phyloP scores from a whole-genome alignment of 2,888 invertebrate genomes.

The Neocrepidodera transversa region DNA sequence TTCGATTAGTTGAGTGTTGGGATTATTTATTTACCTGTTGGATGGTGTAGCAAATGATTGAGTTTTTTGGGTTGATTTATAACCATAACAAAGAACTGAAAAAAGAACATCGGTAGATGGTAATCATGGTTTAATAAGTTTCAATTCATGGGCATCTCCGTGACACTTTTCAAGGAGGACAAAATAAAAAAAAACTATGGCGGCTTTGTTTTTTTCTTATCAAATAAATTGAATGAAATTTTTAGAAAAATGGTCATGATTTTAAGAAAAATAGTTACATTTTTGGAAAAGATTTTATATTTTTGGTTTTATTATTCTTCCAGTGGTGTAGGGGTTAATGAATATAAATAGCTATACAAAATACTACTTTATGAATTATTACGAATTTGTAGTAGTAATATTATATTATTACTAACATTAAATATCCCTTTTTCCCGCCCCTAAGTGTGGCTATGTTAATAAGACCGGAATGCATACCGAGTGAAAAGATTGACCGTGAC shows the following conservation, averaged over 20 bases:
- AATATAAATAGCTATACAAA: too few species aligned
- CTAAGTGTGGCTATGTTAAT: background rate
- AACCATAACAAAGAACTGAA: conserved; percentile 18
- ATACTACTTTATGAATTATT: too few species aligned
- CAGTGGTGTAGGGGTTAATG: too few species aligned
- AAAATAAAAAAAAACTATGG: too few species aligned
- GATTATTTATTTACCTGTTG: conserved; percentile 31
- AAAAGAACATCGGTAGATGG: conserved; percentile 19
- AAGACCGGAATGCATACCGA: conserved; percentile 20
- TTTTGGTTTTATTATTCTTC: too few species aligned
- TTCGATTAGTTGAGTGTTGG: conserved; percentile 21
- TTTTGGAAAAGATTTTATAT: too few species aligned
- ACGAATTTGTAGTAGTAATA: too few species aligned
- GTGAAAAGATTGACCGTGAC: background rate
- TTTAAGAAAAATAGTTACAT: too few species aligned
- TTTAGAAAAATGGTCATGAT: too few species aligned
- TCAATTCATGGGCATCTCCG: background rate
- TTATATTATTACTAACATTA: too few species aligned
- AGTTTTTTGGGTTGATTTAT: conserved; percentile 25
- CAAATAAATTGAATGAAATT: too few species aligned
- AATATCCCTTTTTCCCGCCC: conserved; percentile 1
- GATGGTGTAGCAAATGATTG: conserved; percentile 17
- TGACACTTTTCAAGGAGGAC: background rate
- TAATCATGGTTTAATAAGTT: conserved; percentile 20
- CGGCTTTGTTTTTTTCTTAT: too few species aligned